Evolutionary conservation across 2,888 invertebrate species (phyloP).

Genomic region (Drosophila mimetica): DNA sequence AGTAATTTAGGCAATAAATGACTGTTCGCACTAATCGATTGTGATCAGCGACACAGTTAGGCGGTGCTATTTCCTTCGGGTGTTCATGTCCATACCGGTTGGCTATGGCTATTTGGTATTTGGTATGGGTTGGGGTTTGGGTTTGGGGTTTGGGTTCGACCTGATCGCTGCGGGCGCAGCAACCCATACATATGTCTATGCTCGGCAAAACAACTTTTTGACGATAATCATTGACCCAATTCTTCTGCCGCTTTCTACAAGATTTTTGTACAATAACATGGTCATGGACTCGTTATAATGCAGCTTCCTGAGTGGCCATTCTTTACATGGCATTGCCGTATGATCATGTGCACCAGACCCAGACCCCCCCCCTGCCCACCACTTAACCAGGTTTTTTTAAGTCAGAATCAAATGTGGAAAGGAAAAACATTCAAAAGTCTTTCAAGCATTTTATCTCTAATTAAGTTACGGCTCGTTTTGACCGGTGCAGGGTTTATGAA

Average conservation of each 20-base stretch:
- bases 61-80: constrained; percentile 37
- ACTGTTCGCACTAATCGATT: constrained; percentile 40
- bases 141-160: constrained; percentile 21
- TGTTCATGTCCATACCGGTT: constrained; percentile 29
- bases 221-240: constrained; percentile 67
- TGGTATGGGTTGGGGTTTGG: constrained; percentile 1
- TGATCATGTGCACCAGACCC: constrained; percentile 40
- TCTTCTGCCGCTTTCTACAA: constrained; percentile 65
- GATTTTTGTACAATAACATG: constrained; percentile 51
- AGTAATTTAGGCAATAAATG: constrained; percentile 34
- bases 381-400: constrained; percentile 4
- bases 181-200: constrained; percentile 36
- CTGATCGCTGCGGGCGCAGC: constrained; percentile 45
- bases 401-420: constrained; percentile 19
- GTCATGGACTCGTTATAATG: constrained; percentile 55
- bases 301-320: constrained; percentile 51
- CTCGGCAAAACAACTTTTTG: constrained; percentile 39
- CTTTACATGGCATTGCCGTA: constrained; percentile 34
- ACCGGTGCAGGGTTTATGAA: constrained; percentile 27
- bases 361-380: neutral
- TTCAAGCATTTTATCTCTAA: constrained; percentile 35
- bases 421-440: constrained; percentile 29
- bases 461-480: constrained; percentile 23
- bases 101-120: constrained; percentile 8
- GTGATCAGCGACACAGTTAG: constrained; percentile 39